Conservation (phyloP, 2,888 invertebrate species). For the Phania funesta region DNA sequence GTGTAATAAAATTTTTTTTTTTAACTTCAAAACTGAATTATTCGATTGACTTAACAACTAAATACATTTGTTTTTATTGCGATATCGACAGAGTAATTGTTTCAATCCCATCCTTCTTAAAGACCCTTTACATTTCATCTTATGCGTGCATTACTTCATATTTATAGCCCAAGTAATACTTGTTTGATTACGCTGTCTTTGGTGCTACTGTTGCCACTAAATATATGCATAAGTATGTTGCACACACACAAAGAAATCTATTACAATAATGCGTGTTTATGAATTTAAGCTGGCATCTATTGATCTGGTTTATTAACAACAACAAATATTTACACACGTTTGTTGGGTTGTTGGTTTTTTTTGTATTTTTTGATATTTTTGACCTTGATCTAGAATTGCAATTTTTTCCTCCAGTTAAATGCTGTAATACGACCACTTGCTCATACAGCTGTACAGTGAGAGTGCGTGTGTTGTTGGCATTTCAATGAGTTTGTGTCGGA, state of each 20-base stretch:
- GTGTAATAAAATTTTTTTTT: no score
- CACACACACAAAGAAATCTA: neutral
- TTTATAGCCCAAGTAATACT: conserved; percentile 53
- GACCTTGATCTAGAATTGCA: conserved; percentile 77
- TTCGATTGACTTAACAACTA: no score
- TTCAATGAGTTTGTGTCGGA: conserved; percentile 20
- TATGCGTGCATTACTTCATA: conserved; percentile 55
- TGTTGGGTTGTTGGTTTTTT: conserved; percentile 41
- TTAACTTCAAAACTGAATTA: neutral
- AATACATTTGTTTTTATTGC: no score
- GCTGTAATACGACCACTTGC: no score
- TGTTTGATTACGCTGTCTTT: conserved; percentile 49
- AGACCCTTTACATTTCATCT: neutral
- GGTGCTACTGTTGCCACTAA: conserved; percentile 47
- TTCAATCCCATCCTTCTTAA: neutral
- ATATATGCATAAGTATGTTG: neutral
- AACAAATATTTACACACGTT: neutral
- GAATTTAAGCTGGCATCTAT: conserved; percentile 30
- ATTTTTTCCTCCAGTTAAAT: conserved; percentile 62
- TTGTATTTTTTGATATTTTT: conserved; percentile 64
- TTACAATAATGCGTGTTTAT: conserved; percentile 25
- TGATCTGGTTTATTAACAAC: conserved; percentile 49
- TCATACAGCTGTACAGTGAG: neutral
- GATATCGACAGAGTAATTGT: no score
- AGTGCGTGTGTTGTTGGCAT: neutral